phyloP scores from a whole-genome alignment of 1,140 invertebrate species.

The Drosophila varians region DNA sequence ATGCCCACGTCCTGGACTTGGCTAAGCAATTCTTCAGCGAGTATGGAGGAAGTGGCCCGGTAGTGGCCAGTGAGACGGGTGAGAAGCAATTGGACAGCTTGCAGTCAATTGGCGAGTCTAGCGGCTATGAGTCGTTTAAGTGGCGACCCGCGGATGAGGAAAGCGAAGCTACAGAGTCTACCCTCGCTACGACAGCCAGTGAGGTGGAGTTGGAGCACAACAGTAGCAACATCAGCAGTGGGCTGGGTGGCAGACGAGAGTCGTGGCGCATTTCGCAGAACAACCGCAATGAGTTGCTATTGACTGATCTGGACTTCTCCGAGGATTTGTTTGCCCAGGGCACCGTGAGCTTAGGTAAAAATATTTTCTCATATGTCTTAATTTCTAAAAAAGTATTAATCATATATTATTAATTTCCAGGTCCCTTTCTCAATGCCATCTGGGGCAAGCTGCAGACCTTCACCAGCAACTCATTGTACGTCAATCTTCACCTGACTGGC shows the following conservation, averaged over 20 bases:
- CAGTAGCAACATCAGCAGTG: constrained; percentile 39
- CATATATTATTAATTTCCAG: constrained; percentile 75
- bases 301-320: constrained; percentile 83
- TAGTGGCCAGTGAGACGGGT: constrained; percentile 24
- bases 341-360: constrained; percentile 80
- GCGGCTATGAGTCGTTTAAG: constrained; percentile 93
- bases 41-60: constrained; percentile 38
- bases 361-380: not conserved
- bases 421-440: constrained; percentile 93
- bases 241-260: constrained; percentile 46
- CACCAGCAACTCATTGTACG: constrained; percentile 92
- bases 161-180: constrained; percentile 42
- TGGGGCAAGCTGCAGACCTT: constrained; percentile 93
- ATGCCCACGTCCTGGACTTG: constrained; percentile 71
- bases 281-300: constrained; percentile 65
- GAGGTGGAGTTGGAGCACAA: constrained; percentile 59
- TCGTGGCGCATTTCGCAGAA: constrained; percentile 83
- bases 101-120: constrained; percentile 91
- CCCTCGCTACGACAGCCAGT: constrained; percentile 32
- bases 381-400: not conserved
- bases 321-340: constrained; percentile 84
- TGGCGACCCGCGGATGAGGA: constrained; percentile 86
- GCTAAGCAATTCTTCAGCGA: constrained; percentile 79
- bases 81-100: constrained; percentile 86
- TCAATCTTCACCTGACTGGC: constrained; percentile 95